A percentile compares a stretch with the other conserved stretches of the same genome.
Conservation (phyloP, 1,140 invertebrate species). For the Onthophagus taurus region DNA sequence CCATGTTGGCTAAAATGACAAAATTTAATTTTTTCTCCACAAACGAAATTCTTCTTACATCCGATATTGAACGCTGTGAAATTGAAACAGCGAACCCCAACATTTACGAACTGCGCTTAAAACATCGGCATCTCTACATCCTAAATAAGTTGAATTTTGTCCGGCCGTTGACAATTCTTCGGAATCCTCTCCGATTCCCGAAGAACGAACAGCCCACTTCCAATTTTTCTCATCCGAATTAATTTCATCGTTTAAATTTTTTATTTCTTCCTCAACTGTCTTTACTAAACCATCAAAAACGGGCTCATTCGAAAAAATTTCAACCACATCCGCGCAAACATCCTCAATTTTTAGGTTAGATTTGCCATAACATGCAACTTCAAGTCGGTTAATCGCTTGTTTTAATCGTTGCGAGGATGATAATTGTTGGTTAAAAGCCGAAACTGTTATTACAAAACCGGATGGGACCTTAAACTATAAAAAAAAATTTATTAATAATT, state of each 20-base stretch:
- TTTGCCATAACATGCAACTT: slow-evolving; percentile 26
- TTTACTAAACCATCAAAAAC: slow-evolving; percentile 33
- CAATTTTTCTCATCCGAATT: slow-evolving; percentile 16
- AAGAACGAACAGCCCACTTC: slow-evolving; percentile 29
- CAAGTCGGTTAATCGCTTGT: slow-evolving; percentile 22
- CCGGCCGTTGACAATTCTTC: slow-evolving; percentile 72
- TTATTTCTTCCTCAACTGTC: slow-evolving; percentile 31
- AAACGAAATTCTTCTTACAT: slow-evolving; percentile 42
- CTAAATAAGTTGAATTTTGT: slow-evolving; percentile 70
- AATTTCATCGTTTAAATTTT: slow-evolving; percentile 29
- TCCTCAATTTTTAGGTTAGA: slow-evolving; percentile 22
- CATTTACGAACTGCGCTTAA: slow-evolving; percentile 53
- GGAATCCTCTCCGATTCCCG: slow-evolving; percentile 57
- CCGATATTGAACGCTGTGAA: slow-evolving; percentile 64
- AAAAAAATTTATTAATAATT: neutral
- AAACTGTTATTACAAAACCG: slow-evolving; percentile 28
- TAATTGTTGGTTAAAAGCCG: slow-evolving; percentile 23
- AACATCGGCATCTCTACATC: slow-evolving; percentile 48
- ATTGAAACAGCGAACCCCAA: slow-evolving; percentile 71
- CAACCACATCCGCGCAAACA: slow-evolving; percentile 25
- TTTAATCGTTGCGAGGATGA: slow-evolving; percentile 22
- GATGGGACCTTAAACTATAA: slow-evolving; percentile 24
- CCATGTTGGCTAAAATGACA: slow-evolving; percentile 49
- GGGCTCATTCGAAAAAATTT: slow-evolving; percentile 22
- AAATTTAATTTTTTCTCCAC: neutral